Conservation (phyloP, 1,140 invertebrate genomes). For the Anthonomus grandis region DNA sequence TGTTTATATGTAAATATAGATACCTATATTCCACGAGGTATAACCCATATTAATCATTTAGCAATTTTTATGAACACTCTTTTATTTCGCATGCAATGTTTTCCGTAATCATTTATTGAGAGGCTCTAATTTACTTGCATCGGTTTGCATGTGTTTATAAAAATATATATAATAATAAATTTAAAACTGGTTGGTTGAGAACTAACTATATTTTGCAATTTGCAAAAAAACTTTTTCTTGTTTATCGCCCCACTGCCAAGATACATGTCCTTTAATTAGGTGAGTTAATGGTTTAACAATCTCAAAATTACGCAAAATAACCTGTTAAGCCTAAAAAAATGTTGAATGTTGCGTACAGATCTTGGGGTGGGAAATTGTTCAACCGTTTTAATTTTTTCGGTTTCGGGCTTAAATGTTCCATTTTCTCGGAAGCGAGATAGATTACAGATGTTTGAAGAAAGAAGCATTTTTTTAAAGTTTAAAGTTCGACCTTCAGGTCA, state of each 20-base stretch:
- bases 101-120: too few species aligned
- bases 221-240: background rate
- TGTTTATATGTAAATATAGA: too few species aligned
- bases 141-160: too few species aligned
- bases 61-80: too few species aligned
- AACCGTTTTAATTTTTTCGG: background rate
- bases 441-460: background rate
- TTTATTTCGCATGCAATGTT: too few species aligned
- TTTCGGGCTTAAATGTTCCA: background rate
- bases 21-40: too few species aligned
- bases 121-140: too few species aligned
- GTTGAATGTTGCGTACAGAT: background rate
- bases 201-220: too few species aligned
- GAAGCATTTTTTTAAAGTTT: background rate
- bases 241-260: background rate
- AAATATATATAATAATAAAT: too few species aligned
- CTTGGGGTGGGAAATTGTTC: background rate
- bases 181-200: too few species aligned
- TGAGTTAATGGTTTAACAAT: background rate
- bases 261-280: background rate
- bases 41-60: too few species aligned
- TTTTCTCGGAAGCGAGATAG: background rate
- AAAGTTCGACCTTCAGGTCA: background rate
- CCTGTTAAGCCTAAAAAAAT: background rate
- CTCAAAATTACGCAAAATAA: background rate